Conservation (phyloP, 1,140 invertebrate species). For the Drosophila triauraria region DNA sequence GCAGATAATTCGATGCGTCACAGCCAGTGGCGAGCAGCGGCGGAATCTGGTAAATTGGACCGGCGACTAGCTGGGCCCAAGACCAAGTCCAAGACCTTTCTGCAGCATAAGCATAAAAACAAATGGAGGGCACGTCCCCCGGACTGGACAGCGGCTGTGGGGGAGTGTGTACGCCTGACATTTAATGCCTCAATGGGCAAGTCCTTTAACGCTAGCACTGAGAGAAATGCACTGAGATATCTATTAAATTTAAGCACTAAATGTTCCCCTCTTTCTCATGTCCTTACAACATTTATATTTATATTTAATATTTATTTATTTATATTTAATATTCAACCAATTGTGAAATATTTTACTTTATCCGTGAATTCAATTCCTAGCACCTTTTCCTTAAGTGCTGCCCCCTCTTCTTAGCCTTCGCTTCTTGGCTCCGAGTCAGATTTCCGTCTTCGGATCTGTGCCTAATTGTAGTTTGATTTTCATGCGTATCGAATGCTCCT, state of each 20-base stretch:
- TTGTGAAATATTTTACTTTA: not conserved
- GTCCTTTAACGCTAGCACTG: not conserved
- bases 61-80: slow-evolving; percentile 9
- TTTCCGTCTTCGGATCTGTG: slow-evolving; percentile 47
- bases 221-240: not conserved
- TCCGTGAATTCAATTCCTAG: not conserved
- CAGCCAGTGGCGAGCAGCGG: slow-evolving; percentile 18
- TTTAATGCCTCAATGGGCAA: slow-evolving; percentile 50
- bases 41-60: slow-evolving; percentile 28
- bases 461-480: slow-evolving; percentile 82
- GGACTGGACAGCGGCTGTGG: not conserved
- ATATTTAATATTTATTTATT: not conserved
- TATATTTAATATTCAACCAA: not conserved
- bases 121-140: slow-evolving; percentile 38
- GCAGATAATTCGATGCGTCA: slow-evolving; percentile 76
- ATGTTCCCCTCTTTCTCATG: not conserved
- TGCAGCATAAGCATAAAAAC: slow-evolving; percentile 72
- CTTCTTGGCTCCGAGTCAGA: slow-evolving; percentile 24
- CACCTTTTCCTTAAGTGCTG: not conserved
- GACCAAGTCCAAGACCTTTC: slow-evolving; percentile 14
- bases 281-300: not conserved
- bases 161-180: slow-evolving; percentile 21
- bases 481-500: slow-evolving; percentile 72
- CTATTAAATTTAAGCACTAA: too few species aligned
- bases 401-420: not conserved